Conservation (phyloP, 2,888 invertebrate species). For the Pilophorus perplexus region DNA sequence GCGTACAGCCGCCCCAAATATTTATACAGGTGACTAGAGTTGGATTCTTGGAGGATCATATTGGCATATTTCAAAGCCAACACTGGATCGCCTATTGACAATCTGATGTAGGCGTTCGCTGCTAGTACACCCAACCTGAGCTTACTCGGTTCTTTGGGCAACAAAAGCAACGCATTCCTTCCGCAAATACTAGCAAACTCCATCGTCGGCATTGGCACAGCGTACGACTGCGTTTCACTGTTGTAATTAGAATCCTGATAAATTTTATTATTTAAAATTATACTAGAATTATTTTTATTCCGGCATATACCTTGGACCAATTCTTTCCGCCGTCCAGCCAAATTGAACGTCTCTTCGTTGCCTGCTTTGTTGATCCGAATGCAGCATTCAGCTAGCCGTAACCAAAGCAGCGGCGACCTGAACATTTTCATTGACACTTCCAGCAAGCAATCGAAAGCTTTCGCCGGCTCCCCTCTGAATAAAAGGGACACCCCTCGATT, state of each 20-base stretch:
- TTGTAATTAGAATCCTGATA: conserved; percentile 59
- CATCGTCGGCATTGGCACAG: conserved; percentile 81
- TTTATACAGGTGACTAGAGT: conserved; percentile 29
- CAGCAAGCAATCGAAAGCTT: conserved; percentile 88
- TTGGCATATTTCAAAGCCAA: conserved; percentile 73
- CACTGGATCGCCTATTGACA: conserved; percentile 80
- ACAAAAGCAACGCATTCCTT: conserved; percentile 73
- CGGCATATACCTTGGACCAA: conserved; percentile 62
- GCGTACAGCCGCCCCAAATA: conserved; percentile 67
- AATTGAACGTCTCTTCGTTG: conserved; percentile 63
- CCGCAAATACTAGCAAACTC: conserved; percentile 88
- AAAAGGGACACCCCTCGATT: conserved; percentile 82
- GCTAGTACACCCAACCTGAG: conserved; percentile 60
- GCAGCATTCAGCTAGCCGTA: conserved; percentile 90
- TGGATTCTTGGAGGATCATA: conserved; percentile 64
- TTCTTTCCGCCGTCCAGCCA: conserved; percentile 59
- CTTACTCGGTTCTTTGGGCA: conserved; percentile 51
- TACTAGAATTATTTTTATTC: conserved; percentile 61
- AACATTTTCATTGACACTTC: conserved; percentile 73
- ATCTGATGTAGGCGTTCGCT: conserved; percentile 77
- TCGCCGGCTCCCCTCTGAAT: conserved; percentile 72
- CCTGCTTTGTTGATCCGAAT: conserved; percentile 67
- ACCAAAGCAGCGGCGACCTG: conserved; percentile 86
- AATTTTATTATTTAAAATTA: conserved; percentile 56
- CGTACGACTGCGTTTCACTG: conserved; percentile 69